Evolutionary conservation across 2,888 invertebrate species (phyloP), one percentile per base, ranked within the genome.

Genomic region (Amphipyra berbera): DNA sequence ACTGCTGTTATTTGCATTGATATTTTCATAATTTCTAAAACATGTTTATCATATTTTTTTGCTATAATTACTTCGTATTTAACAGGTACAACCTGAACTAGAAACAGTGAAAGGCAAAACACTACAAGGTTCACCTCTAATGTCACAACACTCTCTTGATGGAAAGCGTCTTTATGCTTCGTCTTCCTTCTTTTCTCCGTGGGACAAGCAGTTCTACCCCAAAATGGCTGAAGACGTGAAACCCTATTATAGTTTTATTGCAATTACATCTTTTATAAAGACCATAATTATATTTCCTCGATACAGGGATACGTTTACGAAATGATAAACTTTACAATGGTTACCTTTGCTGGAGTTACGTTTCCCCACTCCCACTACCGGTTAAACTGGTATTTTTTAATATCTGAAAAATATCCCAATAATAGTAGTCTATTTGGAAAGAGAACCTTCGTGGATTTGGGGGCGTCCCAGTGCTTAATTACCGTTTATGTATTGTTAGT

Each of bases 141-240:
- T 99, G 99, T 89, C 99, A 68, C 99, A 99, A 88, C 94, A 99
- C 1, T 99, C 99, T 56, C 94, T 99, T 59, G 99, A 99, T 89
- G 99, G 99, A 0, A 98, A 97, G 87, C 96, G 99, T 5, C 94
- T 99, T 3, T 99, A 99, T 85, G 97, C 98, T 0, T 98, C 98
- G 0, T 97, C 97, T 0, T 98, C 99, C 0, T 95, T 99, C 3
- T 98, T 96, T 86, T 97, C 97, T 1, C 96, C 97, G 0, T 99
- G 99, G 99, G 99, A 99, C 86, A 96, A 97, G 81, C 98, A 98
- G 92, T 98, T 99, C 85, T 99, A 98, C 88, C 98, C 99, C 0
- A 97, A 98, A 61, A 96, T 97, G 93, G 91, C 96, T 42, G 93
- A 97, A 95, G 89, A 95, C 82, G 97, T 96, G 82, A 82, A 68